Percentiles rank a stretch among this genome's conserved stretches.
These are phyloP conservation scores for Microchirus variegatus DNA, from an alignment of 2,797 vertebrate species.

Conservation along the genomic window DNA sequence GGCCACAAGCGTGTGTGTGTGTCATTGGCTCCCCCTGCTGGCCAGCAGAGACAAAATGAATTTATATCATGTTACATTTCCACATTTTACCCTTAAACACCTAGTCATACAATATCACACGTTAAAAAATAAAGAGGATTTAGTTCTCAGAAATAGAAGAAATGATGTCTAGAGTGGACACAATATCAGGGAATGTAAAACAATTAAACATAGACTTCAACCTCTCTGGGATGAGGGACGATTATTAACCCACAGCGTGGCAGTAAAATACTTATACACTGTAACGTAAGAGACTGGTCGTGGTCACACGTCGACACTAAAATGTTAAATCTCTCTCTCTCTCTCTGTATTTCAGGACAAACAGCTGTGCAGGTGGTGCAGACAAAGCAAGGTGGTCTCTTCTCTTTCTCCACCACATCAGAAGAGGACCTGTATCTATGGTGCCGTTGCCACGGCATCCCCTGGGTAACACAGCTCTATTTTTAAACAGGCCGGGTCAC, in stretches of 20 bases:
- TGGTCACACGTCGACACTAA: slow-evolving; percentile 12
- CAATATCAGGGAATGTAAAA: slow-evolving; percentile 57
- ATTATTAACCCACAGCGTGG: slow-evolving; percentile 42
- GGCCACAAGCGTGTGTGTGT: slow-evolving; percentile 30
- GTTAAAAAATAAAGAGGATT: slow-evolving; percentile 44
- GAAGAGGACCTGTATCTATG: slow-evolving; percentile 71
- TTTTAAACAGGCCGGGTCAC: slow-evolving; percentile 72
- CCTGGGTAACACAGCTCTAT: slow-evolving; percentile 74
- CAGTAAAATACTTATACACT: slow-evolving; percentile 44
- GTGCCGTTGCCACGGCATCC: slow-evolving; percentile 68
- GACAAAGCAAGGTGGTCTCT: slow-evolving; percentile 55
- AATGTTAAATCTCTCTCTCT: slow-evolving; percentile 28
- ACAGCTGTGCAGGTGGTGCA: slow-evolving; percentile 53
- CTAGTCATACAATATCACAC: slow-evolving; percentile 51
- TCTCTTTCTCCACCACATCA: slow-evolving; percentile 51
- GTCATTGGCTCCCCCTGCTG: slow-evolving; percentile 36
- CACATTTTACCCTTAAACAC: slow-evolving; percentile 48
- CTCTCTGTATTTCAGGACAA: slow-evolving; percentile 41
- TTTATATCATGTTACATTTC: slow-evolving; percentile 54
- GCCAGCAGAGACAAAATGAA: slow-evolving; percentile 62
- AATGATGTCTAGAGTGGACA: slow-evolving; percentile 42
- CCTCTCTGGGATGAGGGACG: slow-evolving; percentile 24
- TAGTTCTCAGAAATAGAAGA: slow-evolving; percentile 59
- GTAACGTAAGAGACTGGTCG: slow-evolving; percentile 22
- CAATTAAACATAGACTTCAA: slow-evolving; percentile 29